phyloP scores from a whole-genome alignment of 2,888 invertebrate genomes.

The Pollenia angustigena region DNA sequence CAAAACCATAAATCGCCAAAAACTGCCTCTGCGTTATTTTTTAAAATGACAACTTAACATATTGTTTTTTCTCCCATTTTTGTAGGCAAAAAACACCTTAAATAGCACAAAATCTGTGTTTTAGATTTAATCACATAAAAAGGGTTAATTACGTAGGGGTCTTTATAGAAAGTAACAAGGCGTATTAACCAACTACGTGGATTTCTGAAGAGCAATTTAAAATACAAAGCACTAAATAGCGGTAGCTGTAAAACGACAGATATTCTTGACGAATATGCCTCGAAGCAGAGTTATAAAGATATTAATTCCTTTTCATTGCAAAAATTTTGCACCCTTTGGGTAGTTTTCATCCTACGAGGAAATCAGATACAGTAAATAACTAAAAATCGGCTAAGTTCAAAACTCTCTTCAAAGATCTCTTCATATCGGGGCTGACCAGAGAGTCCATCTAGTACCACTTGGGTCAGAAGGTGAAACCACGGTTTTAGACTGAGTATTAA shows the following conservation, averaged over 20 bases:
- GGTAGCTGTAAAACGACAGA: slow-evolving; percentile 2
- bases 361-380: too few species aligned
- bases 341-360: too few species aligned
- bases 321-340: too few species aligned
- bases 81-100: not conserved
- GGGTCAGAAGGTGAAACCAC: too few species aligned
- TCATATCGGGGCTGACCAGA: too few species aligned
- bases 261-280: not conserved
- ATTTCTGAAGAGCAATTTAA: not conserved
- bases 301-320: not conserved
- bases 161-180: not conserved
- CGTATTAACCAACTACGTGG: not conserved
- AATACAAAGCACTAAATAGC: not conserved
- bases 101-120: too few species aligned
- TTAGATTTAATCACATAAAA: not conserved
- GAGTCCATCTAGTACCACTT: too few species aligned
- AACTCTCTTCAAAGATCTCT: too few species aligned
- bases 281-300: not conserved
- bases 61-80: too few species aligned
- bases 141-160: not conserved
- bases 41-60: slow-evolving; percentile 44
- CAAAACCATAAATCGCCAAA: too few species aligned
- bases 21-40: not conserved
- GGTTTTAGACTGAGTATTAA: too few species aligned
- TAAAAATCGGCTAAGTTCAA: too few species aligned